Evolutionary conservation across 2,888 invertebrate genomes (phyloP), one percentile per base, ranked within the genome.

Genomic region (Gastrophysa polygoni): DNA sequence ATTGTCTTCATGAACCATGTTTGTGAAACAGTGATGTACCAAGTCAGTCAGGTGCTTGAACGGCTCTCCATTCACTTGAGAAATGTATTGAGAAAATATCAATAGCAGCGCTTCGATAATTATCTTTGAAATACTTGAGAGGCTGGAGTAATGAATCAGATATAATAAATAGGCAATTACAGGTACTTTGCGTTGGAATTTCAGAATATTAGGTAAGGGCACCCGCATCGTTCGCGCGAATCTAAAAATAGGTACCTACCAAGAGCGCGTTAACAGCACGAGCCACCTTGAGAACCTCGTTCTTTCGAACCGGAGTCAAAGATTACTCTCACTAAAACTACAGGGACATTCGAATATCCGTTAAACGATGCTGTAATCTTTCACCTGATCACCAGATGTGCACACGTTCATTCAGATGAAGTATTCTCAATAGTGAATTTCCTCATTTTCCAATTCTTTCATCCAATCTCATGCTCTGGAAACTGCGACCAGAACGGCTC

Each of bases 131-230:
- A 51, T 55, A 55, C 52, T 28, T 46, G 44, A 56, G 56, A 62
- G 58, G 58, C 56, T 57, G 52, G 43, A 32, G 61, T 61, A 66
- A 63, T 66, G 63, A 59, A 63, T 66, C 66, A 63, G 67, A 64
- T 63, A 64, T 67, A 67, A 64, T 67, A 63, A 64, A 64, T 66
- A 64, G 63, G 56, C 67, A 67, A 64, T 67, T 67, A 64, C 57
- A 59, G 52, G 60, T 64, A 64, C 62, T 63, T 64, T 63, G 61
- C 61, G 49, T 59, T 59, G 67, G 67, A 67, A 67, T 67, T 67
- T 61, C 55, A 67, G 64, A 60, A 57, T 68, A 68, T 66, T 68
- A 67, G 63, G 69, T 72, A 67, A 69, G 72, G 73, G 73, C 68
- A 65, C 73, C 73, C 72, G 73, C 73, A 73, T 73, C 60, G 47